Evolutionary conservation across 2,113 vertebrate genomes (phyloP), one percentile per base, ranked within the genome.

Genomic region (Nothoprocta perdicaria): DNA sequence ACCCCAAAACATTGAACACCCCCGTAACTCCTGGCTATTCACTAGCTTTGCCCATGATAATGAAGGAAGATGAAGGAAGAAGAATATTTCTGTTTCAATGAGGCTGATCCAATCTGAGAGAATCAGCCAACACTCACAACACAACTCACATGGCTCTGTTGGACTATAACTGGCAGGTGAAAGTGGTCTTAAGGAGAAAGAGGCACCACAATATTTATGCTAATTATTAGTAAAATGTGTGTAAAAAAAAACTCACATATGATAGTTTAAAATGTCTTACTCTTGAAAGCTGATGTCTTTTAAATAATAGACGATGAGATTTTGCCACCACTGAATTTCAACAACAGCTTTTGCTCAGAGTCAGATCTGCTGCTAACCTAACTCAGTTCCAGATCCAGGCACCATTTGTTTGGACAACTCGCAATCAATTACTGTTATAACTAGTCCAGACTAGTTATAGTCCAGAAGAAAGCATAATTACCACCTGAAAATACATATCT

Each of bases 201-300:
- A 0, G 13, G 22, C 26, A 82, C 7, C 14, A 73, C 18, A 55
- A 6, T 0, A 0, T 48, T 62, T 43, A 48, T 63, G 33, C 41
- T 55, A 67, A 60, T 22, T 52, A 2, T 41, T 78, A 68, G 35
- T 15, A 86, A 83, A 62, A 38, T 38, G 35, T 38, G 35, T 38
- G 35, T 38, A 38, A 38, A 38, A 38, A 38, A 38, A 6, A 38
- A 38, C 35, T 8, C 26, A 46, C 33, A 27, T 82, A 16, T 57
- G 14, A 27, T 57, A 40, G 16, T 29, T 85, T 40, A 21, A 55
- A 62, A 23, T 31, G 23, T 26, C 21, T 69, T 81, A 8, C n/a
- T 46, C 23, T 12, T 53, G n/a, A 68, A 58, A 27, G 48, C 5
- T 46, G 22, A 50, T 67, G 48, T 62, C 31, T 38, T 68, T 81